These are phyloP conservation scores for Aegithalos caudatus DNA, from an alignment of 2,113 vertebrate species.

Conservation along the genomic window DNA sequence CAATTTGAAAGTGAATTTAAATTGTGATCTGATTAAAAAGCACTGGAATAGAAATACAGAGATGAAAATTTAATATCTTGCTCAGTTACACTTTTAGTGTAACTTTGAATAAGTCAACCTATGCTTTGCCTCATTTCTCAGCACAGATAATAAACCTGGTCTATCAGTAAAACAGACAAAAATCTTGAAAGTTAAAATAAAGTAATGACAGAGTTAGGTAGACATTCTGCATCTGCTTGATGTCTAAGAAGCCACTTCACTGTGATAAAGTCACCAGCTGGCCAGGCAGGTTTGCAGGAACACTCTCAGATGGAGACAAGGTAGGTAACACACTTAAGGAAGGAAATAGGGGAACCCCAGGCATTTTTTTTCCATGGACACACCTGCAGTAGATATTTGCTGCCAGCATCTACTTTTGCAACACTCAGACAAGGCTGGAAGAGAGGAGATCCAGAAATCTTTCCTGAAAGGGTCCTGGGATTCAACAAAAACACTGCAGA, in stretches of 20 bases:
- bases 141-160: neutral
- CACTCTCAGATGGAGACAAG: neutral
- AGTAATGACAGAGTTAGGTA: neutral
- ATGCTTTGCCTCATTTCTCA: neutral
- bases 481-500: neutral
- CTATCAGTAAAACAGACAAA: neutral
- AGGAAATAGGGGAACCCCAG: neutral
- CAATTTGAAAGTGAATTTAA: conserved; percentile 4
- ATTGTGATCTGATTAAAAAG: neutral
- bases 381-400: neutral
- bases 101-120: neutral
- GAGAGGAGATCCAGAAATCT: neutral
- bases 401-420: neutral
- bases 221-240: neutral
- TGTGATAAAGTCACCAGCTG: neutral
- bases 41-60: neutral
- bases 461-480: neutral
- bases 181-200: neutral
- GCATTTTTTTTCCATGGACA: neutral
- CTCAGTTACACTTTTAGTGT: neutral
- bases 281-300: neutral
- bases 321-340: neutral
- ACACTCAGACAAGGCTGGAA: neutral
- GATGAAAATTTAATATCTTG: neutral
- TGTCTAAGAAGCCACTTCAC: neutral